Evolutionary conservation across 2,888 invertebrate genomes (phyloP).

Genomic region (Atherix ibis): DNA sequence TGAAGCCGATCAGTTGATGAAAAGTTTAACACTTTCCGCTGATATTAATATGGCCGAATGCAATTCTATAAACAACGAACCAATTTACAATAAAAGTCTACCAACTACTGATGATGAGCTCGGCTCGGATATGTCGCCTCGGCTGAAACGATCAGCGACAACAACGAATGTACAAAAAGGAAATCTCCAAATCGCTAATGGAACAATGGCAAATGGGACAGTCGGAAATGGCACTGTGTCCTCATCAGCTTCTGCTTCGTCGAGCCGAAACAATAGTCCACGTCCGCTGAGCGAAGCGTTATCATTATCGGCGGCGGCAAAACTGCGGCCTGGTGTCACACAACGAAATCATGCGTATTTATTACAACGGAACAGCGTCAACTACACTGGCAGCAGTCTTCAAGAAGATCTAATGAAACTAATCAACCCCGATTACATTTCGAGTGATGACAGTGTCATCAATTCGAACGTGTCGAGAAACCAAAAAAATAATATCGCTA

Average conservation of each 20-base stretch:
- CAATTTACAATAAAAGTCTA: slow-evolving; percentile 15
- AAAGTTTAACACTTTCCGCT: slow-evolving; percentile 10
- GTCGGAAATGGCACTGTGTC: slow-evolving; percentile 20
- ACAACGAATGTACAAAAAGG: slow-evolving; percentile 19
- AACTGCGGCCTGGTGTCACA: slow-evolving; percentile 36
- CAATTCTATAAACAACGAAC: slow-evolving; percentile 35
- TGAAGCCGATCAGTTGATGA: slow-evolving; percentile 12
- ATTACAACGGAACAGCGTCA: slow-evolving; percentile 22
- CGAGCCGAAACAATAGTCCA: slow-evolving; percentile 44
- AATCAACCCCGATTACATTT: slow-evolving; percentile 61
- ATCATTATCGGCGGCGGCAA: slow-evolving; percentile 14
- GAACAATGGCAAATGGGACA: too few relatives aligned
- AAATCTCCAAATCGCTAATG: too few relatives aligned
- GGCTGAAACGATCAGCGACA: slow-evolving; percentile 13
- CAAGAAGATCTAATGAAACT: slow-evolving; percentile 77
- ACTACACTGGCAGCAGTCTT: slow-evolving; percentile 34
- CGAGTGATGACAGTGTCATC: slow-evolving; percentile 22
- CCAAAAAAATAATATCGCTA: slow-evolving; percentile 13
- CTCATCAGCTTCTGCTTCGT: slow-evolving; percentile 32
- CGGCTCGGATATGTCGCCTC: slow-evolving; percentile 9
- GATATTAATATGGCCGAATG: slow-evolving; percentile 25
- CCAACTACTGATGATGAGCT: slow-evolving; percentile 11
- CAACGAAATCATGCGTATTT: slow-evolving; percentile 33
- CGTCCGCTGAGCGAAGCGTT: slow-evolving; percentile 40
- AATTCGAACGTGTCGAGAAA: slow-evolving; percentile 10